Evolutionary conservation across 2,113 vertebrate genomes (phyloP).

Genomic region (Cheilinus undulatus): DNA sequence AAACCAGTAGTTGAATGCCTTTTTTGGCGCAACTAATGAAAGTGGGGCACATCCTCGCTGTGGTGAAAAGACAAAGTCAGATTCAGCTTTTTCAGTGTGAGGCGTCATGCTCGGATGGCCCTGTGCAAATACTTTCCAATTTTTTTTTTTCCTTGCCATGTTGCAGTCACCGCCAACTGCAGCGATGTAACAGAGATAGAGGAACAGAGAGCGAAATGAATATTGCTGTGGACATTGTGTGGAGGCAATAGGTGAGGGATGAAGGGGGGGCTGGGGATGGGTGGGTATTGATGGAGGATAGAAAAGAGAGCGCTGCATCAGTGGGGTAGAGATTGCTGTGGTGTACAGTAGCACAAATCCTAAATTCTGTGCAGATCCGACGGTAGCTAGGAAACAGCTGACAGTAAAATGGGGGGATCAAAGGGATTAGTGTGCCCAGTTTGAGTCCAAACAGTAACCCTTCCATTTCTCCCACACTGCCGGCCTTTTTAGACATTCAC

Average conservation of each 20-base stretch:
- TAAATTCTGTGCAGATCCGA: conserved; percentile 76
- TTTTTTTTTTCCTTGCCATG: conserved; percentile 49
- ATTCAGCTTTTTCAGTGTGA: conserved; percentile 60
- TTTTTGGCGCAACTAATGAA: conserved; percentile 64
- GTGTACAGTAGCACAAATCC: conserved; percentile 80
- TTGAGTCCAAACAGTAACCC: conserved; percentile 77
- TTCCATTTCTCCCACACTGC: conserved; percentile 55
- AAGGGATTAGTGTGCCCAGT: conserved; percentile 76
- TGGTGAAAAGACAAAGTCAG: conserved; percentile 70
- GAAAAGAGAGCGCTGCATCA: conserved; percentile 65
- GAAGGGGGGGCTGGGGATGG: conserved; percentile 2
- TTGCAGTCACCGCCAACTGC: conserved; percentile 37
- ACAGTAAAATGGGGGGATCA: conserved; percentile 83
- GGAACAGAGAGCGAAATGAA: conserved; percentile 38
- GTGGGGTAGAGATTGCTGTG: conserved; percentile 73
- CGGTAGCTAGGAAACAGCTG: conserved; percentile 81
- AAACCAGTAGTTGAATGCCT: conserved; percentile 54
- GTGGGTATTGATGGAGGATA: conserved; percentile 61
- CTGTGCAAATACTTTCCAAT: conserved; percentile 62
- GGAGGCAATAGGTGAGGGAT: conserved; percentile 18
- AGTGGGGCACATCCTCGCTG: conserved; percentile 60
- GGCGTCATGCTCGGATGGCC: conserved; percentile 48
- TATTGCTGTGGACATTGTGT: conserved; percentile 32
- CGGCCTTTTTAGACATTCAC: conserved; percentile 60
- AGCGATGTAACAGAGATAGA: conserved; percentile 21